Conservation (phyloP, 2,888 invertebrate genomes). For the Leptopterna dolabrata region DNA sequence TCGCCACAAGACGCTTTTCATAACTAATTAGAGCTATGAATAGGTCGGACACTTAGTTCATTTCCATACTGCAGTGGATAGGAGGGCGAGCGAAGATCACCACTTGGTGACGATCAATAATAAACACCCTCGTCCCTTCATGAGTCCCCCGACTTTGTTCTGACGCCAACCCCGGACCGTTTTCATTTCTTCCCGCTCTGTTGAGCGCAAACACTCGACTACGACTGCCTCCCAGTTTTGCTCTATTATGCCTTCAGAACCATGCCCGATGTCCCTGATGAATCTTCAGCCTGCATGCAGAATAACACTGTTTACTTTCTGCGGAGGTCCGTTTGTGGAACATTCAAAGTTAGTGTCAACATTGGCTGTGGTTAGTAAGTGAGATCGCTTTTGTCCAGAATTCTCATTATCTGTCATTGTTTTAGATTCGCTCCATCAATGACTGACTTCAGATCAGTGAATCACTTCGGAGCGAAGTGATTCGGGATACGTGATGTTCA, state of each 20-base stretch:
- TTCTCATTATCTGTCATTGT: too few species aligned
- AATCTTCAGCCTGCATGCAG: not conserved
- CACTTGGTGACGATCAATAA: conserved; percentile 2
- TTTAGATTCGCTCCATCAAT: too few species aligned
- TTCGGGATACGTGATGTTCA: too few species aligned
- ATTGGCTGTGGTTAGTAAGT: not conserved
- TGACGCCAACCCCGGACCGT: not conserved
- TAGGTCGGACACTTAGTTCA: not conserved
- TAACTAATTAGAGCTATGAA: not conserved
- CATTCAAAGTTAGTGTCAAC: not conserved
- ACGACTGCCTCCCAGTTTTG: not conserved
- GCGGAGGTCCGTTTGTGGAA: not conserved
- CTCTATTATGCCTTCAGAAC: not conserved
- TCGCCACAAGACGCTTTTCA: too few species aligned
- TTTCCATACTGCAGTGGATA: not conserved
- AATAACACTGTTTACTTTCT: not conserved
- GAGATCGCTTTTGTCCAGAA: not conserved
- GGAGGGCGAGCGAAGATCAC: not conserved
- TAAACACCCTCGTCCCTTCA: not conserved
- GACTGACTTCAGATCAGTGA: too few species aligned
- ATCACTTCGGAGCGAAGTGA: too few species aligned
- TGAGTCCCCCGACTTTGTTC: not conserved
- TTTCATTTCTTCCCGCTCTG: not conserved
- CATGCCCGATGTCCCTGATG: not conserved
- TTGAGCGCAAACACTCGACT: not conserved